Evolutionary conservation across 2,113 vertebrate species (phyloP), one percentile per base, ranked within the genome.

Genomic region (Kryptolebias marmoratus): DNA sequence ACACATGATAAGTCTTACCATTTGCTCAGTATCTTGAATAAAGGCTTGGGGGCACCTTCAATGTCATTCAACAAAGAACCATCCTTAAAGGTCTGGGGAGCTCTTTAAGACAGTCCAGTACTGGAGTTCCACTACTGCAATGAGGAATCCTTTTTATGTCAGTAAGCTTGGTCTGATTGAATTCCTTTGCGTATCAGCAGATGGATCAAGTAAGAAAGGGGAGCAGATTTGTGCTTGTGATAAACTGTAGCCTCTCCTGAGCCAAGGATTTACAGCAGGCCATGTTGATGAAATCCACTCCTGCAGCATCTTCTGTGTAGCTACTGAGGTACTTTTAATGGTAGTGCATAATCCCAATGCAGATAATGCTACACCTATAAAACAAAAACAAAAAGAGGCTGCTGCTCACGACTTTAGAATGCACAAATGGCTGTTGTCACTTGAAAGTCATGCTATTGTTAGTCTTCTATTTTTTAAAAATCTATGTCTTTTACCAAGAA

Each of bases 151-250:
- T 85, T 92, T 93, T 92, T 84, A 89, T 93, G 91, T 91, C 82
- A 74, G 86, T 83, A 89, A 88, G 89, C 87, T 86, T 53, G 90
- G 91, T 86, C 82, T 92, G 91, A 93, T 93, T 93, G 89, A 93
- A 94, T 94, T 93, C 84, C 89, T 92, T 92, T 87, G 85, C 85
- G 83, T 94, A 92, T 94, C 91, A 90, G 89, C 70, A 88, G 88
- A 90, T 90, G 89, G 93, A 94, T 95, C 91, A 93, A 85, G 89
- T 63, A 84, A 92, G 90, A 92, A 85, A 89, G 79, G 84, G 79
- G 75, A 87, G 80, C 85, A 92, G 91, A 92, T 93, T 90, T 93
- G 85, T 82, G 82, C 88, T 82, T 87, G 81, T 89, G 91, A 93
- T 89, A 91, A 93, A 91, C 89, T 91, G 76, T 85, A 90, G 88